Conservation (phyloP, 1,140 invertebrate species). For the Ostrea edulis region DNA sequence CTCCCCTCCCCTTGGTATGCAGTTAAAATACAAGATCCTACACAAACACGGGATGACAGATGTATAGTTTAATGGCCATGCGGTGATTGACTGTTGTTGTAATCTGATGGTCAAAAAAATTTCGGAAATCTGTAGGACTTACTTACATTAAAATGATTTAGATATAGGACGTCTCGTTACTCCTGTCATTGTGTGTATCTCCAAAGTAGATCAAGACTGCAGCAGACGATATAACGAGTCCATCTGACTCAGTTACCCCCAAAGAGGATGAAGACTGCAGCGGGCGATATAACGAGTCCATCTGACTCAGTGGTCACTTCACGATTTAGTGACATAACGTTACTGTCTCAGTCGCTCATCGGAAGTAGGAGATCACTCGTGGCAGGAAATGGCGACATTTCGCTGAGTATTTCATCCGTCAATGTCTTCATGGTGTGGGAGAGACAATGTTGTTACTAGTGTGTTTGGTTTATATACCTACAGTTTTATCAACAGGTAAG, state of each 20-base stretch:
- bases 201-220: background rate
- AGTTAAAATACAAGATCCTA: no score
- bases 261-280: background rate
- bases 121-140: no score
- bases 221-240: background rate
- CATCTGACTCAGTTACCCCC: background rate
- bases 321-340: constrained; percentile 12
- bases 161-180: no score
- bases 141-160: no score
- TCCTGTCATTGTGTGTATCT: no score
- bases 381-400: constrained; percentile 34
- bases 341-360: background rate
- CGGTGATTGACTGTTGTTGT: no score
- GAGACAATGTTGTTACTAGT: constrained; percentile 15
- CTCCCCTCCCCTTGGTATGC: no score
- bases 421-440: background rate
- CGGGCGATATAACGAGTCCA: background rate
- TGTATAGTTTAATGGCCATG: no score
- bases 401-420: constrained; percentile 16
- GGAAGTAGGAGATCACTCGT: background rate
- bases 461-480: constrained; percentile 13
- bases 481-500: constrained; percentile 11
- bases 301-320: constrained; percentile 11
- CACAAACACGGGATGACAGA: no score
- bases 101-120: no score